Evolutionary conservation across 2,888 invertebrate species (phyloP).

Genomic region (Limnephilus lunatus): DNA sequence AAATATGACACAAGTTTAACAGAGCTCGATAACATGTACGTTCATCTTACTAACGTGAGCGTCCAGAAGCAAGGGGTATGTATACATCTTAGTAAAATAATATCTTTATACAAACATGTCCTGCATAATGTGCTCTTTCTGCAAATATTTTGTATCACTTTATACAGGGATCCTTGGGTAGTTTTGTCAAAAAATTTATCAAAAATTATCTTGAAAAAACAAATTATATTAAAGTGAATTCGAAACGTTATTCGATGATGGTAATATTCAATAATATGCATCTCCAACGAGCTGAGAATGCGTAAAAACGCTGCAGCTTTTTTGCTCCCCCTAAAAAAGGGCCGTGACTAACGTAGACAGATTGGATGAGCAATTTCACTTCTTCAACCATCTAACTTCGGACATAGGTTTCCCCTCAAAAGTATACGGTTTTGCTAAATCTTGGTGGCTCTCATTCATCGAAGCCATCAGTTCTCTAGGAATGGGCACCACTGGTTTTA

Average conservation of each 20-base stretch:
- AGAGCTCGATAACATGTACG: conserved; percentile 94
- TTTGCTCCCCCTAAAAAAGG: neutral
- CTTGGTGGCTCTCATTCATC: neutral
- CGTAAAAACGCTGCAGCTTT: too few species aligned
- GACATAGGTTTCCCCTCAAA: neutral
- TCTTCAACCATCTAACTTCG: neutral
- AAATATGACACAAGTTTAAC: conserved; percentile 94
- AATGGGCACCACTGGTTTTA: neutral
- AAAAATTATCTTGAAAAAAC: neutral
- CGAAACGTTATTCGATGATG: neutral
- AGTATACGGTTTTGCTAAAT: neutral
- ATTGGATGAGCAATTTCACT: neutral
- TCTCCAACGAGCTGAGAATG: neutral
- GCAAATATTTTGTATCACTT: neutral
- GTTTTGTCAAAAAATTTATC: neutral
- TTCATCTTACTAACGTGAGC: conserved; percentile 97
- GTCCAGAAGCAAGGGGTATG: conserved; percentile 97
- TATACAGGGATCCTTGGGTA: neutral
- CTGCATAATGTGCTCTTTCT: neutral
- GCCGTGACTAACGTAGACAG: neutral
- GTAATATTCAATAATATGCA: too few species aligned
- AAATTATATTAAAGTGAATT: neutral
- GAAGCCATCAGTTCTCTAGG: neutral
- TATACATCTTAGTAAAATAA: conserved; percentile 60
- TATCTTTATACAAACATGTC: neutral